Percentiles rank a stretch among this genome's conserved stretches.
These are phyloP conservation scores for Pristis pectinata DNA, from an alignment of 2,797 vertebrate species.

Conservation along the genomic window DNA sequence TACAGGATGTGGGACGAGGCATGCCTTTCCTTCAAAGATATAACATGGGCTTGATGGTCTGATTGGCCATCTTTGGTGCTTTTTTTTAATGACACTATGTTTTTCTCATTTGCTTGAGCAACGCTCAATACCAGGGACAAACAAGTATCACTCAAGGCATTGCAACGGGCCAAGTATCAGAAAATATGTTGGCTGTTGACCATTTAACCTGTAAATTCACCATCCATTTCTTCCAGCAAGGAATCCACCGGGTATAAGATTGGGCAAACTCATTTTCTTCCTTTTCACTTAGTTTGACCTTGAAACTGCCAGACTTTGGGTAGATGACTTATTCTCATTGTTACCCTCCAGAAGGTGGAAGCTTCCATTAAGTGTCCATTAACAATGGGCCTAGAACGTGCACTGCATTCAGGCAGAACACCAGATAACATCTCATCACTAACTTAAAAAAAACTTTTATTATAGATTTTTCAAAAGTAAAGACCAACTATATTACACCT, in stretches of 20 bases:
- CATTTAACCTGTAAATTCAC: neutral
- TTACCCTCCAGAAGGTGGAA: neutral
- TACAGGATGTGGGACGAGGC: too few species aligned
- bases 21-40: neutral
- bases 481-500: slow-evolving; percentile 31
- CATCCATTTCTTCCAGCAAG: neutral
- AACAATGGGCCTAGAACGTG: neutral
- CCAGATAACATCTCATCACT: neutral
- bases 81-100: too few species aligned
- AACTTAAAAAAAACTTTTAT: slow-evolving; percentile 7
- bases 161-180: neutral
- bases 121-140: neutral
- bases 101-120: neutral
- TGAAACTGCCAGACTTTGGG: neutral
- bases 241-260: neutral
- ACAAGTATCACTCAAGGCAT: neutral
- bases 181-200: neutral
- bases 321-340: neutral
- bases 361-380: too few species aligned
- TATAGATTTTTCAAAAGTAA: neutral
- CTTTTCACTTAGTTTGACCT: neutral
- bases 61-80: neutral
- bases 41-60: neutral
- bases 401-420: neutral
- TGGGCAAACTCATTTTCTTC: neutral